Evolutionary conservation across 2,888 invertebrate species (phyloP).

Genomic region (Eupithecia pulchellata): DNA sequence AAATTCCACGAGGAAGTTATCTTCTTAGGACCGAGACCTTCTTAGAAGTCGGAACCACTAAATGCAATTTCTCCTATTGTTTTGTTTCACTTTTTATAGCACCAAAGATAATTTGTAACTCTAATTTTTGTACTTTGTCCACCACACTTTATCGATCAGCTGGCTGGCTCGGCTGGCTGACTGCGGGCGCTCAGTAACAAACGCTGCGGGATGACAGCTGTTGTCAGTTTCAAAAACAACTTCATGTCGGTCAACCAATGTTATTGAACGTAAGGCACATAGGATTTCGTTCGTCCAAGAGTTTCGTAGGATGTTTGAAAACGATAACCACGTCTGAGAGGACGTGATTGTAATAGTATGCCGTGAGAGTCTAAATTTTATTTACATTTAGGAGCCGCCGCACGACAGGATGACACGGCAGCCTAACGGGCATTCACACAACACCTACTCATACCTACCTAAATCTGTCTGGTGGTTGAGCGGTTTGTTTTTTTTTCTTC

Average conservation of each 20-base stretch:
- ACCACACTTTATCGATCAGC: neutral
- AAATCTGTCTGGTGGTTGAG: too few relatives aligned
- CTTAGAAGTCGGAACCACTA: neutral
- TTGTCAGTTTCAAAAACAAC: neutral
- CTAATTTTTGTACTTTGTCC: constrained; percentile 8
- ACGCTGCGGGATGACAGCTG: neutral
- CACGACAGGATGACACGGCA: too few relatives aligned
- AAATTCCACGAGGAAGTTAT: neutral
- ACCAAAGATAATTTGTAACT: neutral
- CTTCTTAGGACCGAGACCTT: neutral
- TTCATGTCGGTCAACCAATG: neutral
- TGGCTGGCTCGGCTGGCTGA: neutral
- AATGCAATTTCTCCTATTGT: neutral
- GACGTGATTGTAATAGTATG: too few relatives aligned
- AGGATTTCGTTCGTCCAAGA: neutral
- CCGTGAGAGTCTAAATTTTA: too few relatives aligned
- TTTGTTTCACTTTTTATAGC: neutral
- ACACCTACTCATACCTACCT: too few relatives aligned
- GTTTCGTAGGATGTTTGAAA: neutral
- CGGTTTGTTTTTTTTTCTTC: too few relatives aligned
- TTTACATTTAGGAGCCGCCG: too few relatives aligned
- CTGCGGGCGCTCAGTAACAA: neutral
- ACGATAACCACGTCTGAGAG: too few relatives aligned
- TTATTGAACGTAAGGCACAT: neutral
- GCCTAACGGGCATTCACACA: too few relatives aligned